Evolutionary conservation across 2,888 invertebrate species (phyloP), one percentile per base, ranked within the genome.

Genomic region (Agrochola litura): DNA sequence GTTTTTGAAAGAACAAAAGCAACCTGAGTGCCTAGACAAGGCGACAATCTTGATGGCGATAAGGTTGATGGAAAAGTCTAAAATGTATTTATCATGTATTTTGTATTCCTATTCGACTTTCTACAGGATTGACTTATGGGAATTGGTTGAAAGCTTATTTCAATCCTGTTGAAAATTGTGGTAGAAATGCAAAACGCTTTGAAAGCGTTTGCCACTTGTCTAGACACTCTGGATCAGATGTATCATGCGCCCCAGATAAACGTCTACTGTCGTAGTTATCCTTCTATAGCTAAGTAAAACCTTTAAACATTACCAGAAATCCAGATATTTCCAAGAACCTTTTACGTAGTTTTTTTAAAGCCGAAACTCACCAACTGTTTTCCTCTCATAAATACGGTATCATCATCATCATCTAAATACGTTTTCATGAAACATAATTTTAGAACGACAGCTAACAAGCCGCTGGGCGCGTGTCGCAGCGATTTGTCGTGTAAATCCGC

Each of bases 401-500:
- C 30, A 30, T 30, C 30, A 30, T 30, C 30, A 30, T 30, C 37
- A 37, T 37, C 54, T 56, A 16, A 72, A 43, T 30, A 61, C 3
- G 30, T 61, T 37, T 69, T 54, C 22, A 9, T 5, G 68, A 68
- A 52, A 61, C 14, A 8, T 41, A 19, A 52, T 73, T 77, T 77
- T 68, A 73, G 76, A 67, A 64, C 65, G 77, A 73, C 60, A 68
- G 56, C 66, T 73, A 81, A 76, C 73, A 61, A 71, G 83, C 83
- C 84, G 30, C 70, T 77, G 70, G 88, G 85, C 83, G 85, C 89
- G 85, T 89, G 91, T 85, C 89, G 84, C 86, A 83, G 80, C 89
- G 85, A 91, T 92, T 93, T 92, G 92, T 93, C 91, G 90, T 90
- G 89, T 90, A 89, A 92, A 93, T 92, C 89, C 82, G 91, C 91